Evolutionary conservation across 2,797 vertebrate genomes (phyloP), one percentile per base, ranked within the genome.

Genomic region (Limnodromus scolopaceus): DNA sequence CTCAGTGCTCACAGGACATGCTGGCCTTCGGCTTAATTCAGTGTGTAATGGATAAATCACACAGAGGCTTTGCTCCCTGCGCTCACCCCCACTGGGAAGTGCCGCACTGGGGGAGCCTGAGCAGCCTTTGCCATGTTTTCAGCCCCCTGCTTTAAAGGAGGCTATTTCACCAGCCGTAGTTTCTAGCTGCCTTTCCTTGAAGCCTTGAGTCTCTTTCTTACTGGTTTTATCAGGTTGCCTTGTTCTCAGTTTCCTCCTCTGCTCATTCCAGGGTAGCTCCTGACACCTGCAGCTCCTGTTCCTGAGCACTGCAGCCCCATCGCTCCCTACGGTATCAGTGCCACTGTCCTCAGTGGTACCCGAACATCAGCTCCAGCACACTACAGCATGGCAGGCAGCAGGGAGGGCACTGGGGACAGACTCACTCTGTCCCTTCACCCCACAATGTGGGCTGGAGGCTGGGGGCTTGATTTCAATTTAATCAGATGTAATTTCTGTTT

Each of bases 11-110:
- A 23, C 54, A 89, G 88, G 65, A 86, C 6, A 0, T 76, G 76
- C 64, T 9, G 10, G 71, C 70, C 83, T 88, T 90, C 11, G 11
- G 45, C 66, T 96, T 92, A 91, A 91, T 84, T 64, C 91, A 25
- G 18, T 80, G 45, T 95, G 85, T n/a, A 94, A 72, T 65, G 55
- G 84, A 89, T 79, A 71, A 83, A 96, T 75, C 88, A 87, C 74
- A 87, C 1, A 7, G 75, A 80, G 45, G 45, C 45, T 80, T 90
- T 74, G 66, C 74, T 91, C 82, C 27, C 53, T 36, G 43, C 1
- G 0, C 66, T 87, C 41, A 43, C 38, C 38, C 68, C 23, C 24
- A n/a, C 74, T 0, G 0, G 39, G 23, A 69, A 58, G 28, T 0
- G 0, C 25, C 36, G 51, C 22, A 19, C n/a, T 46, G 63, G 60